Base-by-base conservation (phyloP, 2,797 vertebrate species). In the Margarornis squamiger region DNA sequence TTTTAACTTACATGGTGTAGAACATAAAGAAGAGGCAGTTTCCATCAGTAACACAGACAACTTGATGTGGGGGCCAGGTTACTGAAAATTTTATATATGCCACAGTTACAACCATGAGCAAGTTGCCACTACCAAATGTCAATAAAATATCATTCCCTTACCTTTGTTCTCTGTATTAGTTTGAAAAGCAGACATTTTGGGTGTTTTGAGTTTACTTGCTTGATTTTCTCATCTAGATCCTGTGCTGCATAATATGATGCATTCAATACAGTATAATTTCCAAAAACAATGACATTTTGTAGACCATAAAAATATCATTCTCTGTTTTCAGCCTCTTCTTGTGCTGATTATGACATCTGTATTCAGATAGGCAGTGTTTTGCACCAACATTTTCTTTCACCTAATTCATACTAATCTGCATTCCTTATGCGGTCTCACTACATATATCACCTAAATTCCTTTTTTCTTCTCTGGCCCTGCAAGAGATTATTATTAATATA, bases 361-460 rank as follows among this genome's bases (percentile, higher is more conserved):
- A 96, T 95, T 94, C 95, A 94, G 85, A 70, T 74, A 70, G 46
- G 58, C 54, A 84, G 24, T 57, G 26, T 66, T 95, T 93, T 88
- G 76, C 61, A 88, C 75, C 92, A 95, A 91, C 59, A 32, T 91
- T 88, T 93, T 88, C 58, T 86, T 88, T 71, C 62, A 54, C 85
- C 59, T 93, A 95, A 96, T 95, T 95, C 74, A n/a, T 87, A 90
- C 77, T 97, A 93, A 96, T 95, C 83, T 76, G 66, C 63, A 93
- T 96, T 94, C 76, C n/a, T 65, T 63, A 95, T 96, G 86, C 94
- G 62, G 71, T 43, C 74, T 88, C 91, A 95, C 82, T 85, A 79
- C 74, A 82, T 49, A 30, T 48, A 76, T 86, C 63, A 79, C 71
- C 67, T 85, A 88, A 91, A 96, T 81, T 95, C 67, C 29, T 39